Base-by-base conservation (phyloP, 23 tunicate genomes). In the Aplidium turbinatum region DNA sequence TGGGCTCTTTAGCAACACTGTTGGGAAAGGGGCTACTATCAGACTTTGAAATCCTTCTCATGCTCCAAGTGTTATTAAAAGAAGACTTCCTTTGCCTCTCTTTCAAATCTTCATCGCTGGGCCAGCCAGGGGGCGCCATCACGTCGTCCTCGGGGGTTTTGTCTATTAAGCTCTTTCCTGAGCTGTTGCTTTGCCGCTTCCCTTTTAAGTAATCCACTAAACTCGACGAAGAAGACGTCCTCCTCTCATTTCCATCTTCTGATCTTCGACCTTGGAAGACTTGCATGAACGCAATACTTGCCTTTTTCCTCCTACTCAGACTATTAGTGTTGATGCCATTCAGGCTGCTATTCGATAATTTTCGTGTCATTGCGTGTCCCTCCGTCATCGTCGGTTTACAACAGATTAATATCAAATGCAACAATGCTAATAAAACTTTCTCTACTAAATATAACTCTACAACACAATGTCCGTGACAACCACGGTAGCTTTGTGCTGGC, bases 31-130 rank as follows among this genome's bases (percentile, higher is more conserved):
- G 36, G 20, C 60, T 3, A 11, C 11, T 42, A 11, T 42, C 50
- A 9, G 76, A 60, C n/a, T n/a, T n/a, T 2, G 76, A 35, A 29
- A 25, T 70, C 3, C 76, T 23, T 11, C 76, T 40, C 60, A 28
- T 47, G 35, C 76, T 70, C 76, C 76, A 70, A 16, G 76, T 70
- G 33, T 70, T 58, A 25, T 28, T 36, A n/a, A n/a, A n/a, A n/a
- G n/a, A n/a, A n/a, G n/a, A n/a, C n/a, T n/a, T n/a, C n/a, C n/a
- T n/a, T n/a, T n/a, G n/a, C n/a, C n/a, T n/a, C n/a, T n/a, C n/a
- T n/a, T n/a, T n/a, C n/a, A n/a, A n/a, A n/a, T n/a, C n/a, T n/a
- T n/a, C n/a, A n/a, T n/a, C n/a, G n/a, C n/a, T n/a, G n/a, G n/a
- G n/a, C n/a, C n/a, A n/a, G n/a, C n/a, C n/a, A n/a, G n/a, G 61